Evolutionary conservation across 2,113 vertebrate genomes (phyloP), one percentile per base, ranked within the genome.

Genomic region (Mus musculus): DNA sequence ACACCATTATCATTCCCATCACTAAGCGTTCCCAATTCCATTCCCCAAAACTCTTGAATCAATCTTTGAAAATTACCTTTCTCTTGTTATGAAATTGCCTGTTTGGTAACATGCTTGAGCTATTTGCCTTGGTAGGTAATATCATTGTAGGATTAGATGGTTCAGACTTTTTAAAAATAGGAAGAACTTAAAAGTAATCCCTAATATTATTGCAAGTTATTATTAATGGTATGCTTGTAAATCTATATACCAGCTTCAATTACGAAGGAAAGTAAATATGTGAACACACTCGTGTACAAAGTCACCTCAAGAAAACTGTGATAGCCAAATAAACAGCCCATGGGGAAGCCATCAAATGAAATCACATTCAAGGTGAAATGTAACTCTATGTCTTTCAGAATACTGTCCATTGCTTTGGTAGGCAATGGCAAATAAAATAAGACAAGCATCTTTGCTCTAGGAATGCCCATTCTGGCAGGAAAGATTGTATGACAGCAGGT

Each of bases 141-240:
- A 63, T 28, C 73, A 49, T 26, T 33, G n/a, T 22, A 61, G 16
- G 52, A 39, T 46, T 76, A 56, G 36, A 73, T 42, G 72, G 26
- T 52, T 30, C 72, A 46, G 42, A 88, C 3, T n/a, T 65, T 84
- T 90, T 82, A 67, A 8, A 33, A 80, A 96, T 39, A 91, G n/a
- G 26, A 82, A 36, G n/a, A 72, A 77, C 77, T 82, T 77, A 91
- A 95, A 95, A 81, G 9, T 56, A 93, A 95, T 52, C n/a, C 59
- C 19, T 46, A 81, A 81, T 24, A 80, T 85, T 88, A 89, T 63
- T 89, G 2, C 39, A 80, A 78, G 22, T 84, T 93, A 85, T 22
- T 78, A 42, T n/a, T 93, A 88, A 89, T 30, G 36, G 75, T 63
- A 42, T 67, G 6, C 56, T 61, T 81, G 9, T 36, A 89, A 89